Conservation (phyloP, 2,888 invertebrate species). For the Saturnia pavonia region DNA sequence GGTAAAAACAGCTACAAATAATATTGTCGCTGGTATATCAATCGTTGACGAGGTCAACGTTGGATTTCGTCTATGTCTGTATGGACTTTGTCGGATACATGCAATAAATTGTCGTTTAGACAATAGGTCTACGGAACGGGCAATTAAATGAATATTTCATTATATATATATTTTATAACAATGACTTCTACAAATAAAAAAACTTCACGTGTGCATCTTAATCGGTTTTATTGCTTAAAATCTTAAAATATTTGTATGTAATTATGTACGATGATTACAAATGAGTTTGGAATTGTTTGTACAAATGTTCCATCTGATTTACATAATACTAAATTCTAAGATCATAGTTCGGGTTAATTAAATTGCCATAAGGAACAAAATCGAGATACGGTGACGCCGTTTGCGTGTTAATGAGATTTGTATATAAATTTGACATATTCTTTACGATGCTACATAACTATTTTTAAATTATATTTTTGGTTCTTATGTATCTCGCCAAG, state of each 20-base stretch:
- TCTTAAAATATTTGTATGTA: slow-evolving; percentile 39
- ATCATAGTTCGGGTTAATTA: slow-evolving; percentile 1
- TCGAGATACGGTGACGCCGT: not conserved
- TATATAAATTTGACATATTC: not conserved
- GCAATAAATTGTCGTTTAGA: slow-evolving; percentile 59
- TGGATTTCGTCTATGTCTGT: slow-evolving; percentile 38
- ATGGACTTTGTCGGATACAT: slow-evolving; percentile 40
- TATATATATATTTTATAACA: slow-evolving; percentile 34
- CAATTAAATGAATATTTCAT: slow-evolving; percentile 72
- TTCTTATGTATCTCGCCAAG: not conserved
- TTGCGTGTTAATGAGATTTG: slow-evolving; percentile 4
- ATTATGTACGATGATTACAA: slow-evolving; percentile 41
- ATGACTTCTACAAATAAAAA: slow-evolving; percentile 31
- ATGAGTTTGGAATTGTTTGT: slow-evolving; percentile 34
- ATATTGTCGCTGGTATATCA: slow-evolving; percentile 51
- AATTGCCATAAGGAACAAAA: slow-evolving; percentile 1
- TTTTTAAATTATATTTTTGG: not conserved
- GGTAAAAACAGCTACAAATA: slow-evolving; percentile 54
- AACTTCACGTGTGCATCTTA: slow-evolving; percentile 43
- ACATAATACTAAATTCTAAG: slow-evolving; percentile 15
- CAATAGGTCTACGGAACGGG: slow-evolving; percentile 54
- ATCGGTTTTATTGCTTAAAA: slow-evolving; percentile 40
- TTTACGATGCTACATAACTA: not conserved
- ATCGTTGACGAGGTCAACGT: slow-evolving; percentile 53
- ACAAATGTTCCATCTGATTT: slow-evolving; percentile 21